A percentile compares a stretch with the other conserved stretches of the same genome.
Conservation (phyloP, 2,888 invertebrate genomes). For the Himalopsyche tibetana region DNA sequence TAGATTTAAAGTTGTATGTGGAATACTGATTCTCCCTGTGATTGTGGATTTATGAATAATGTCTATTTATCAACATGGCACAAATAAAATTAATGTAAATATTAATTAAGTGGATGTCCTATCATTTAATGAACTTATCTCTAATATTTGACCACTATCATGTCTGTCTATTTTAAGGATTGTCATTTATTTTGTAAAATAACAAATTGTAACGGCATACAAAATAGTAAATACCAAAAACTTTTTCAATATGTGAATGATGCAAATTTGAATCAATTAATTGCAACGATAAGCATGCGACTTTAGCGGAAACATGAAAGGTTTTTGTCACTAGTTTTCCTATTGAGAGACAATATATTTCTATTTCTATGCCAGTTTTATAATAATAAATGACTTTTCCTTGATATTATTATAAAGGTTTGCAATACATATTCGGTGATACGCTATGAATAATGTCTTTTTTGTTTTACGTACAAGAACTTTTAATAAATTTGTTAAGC, state of each 20-base stretch:
- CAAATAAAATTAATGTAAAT: conserved; percentile 59
- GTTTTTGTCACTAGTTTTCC: too few species aligned
- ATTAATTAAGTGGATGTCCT: conserved; percentile 48
- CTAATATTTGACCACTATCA: conserved; percentile 46
- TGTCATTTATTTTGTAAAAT: conserved; percentile 29
- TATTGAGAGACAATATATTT: too few species aligned
- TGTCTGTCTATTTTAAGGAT: not conserved
- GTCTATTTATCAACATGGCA: conserved; percentile 55
- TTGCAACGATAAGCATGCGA: too few species aligned
- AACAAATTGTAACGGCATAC: not conserved
- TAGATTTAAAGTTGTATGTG: conserved; percentile 49
- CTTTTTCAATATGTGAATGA: too few species aligned
- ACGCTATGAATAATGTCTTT: not conserved
- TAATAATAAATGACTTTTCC: not conserved
- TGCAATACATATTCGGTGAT: conserved; percentile 36
- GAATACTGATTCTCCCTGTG: conserved; percentile 55
- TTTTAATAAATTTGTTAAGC: not conserved
- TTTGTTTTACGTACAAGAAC: not conserved
- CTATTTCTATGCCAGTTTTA: not conserved
- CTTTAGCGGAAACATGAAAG: too few species aligned
- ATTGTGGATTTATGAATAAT: conserved; percentile 55
- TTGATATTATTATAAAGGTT: conserved; percentile 17
- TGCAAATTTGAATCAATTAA: too few species aligned
- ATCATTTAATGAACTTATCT: conserved; percentile 39
- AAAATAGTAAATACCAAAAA: too few species aligned